Conservation (phyloP, 2,797 vertebrate genomes). For the Alfaro cultratus region DNA sequence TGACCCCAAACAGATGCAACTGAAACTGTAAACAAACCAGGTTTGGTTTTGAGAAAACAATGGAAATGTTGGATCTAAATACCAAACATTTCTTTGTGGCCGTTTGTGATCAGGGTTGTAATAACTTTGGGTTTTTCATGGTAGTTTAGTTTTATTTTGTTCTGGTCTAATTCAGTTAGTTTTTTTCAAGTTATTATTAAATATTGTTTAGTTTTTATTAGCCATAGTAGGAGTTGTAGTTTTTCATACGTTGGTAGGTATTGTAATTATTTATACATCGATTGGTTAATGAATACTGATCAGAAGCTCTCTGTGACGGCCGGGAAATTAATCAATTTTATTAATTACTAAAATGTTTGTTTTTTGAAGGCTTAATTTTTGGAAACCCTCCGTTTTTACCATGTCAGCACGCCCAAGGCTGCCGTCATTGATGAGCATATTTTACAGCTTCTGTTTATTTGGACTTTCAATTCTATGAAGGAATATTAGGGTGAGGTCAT, state of each 20-base stretch:
- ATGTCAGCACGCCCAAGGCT: not conserved
- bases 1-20: conserved; percentile 34
- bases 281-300: too few relatives aligned
- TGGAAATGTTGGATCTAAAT: conserved; percentile 2
- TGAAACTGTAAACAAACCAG: conserved; percentile 53
- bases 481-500: not conserved
- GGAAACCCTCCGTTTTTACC: not conserved
- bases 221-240: too few relatives aligned
- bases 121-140: too few relatives aligned
- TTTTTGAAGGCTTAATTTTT: not conserved
- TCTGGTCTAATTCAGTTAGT: too few relatives aligned
- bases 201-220: too few relatives aligned
- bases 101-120: too few relatives aligned
- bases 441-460: not conserved
- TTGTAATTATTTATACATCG: too few relatives aligned
- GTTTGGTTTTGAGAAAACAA: conserved; percentile 28
- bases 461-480: not conserved
- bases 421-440: not conserved
- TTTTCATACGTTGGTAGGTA: too few relatives aligned
- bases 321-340: not conserved
- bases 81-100: not conserved
- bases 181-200: too few relatives aligned
- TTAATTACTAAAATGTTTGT: too few relatives aligned
- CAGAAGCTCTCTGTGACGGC: not conserved
- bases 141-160: too few relatives aligned